These are phyloP conservation scores for Protonibea diacanthus DNA, from an alignment of 2,797 vertebrate species.

Conservation along the genomic window DNA sequence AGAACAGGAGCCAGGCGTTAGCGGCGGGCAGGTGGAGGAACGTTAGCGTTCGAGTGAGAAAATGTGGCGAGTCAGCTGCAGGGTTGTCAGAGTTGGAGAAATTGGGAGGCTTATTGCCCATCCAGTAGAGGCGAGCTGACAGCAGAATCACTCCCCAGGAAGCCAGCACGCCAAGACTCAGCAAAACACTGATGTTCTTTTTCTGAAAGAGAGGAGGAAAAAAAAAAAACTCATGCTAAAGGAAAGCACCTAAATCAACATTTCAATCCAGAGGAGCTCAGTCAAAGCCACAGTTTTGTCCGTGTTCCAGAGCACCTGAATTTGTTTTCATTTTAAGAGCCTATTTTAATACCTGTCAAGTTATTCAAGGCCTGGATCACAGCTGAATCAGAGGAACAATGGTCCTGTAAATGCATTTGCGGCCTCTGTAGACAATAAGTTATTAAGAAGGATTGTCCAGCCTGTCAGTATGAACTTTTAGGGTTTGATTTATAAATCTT, in stretches of 20 bases:
- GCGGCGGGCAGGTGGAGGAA: conserved; percentile 95
- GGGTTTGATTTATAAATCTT: conserved; percentile 30
- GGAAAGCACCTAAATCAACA: conserved; percentile 49
- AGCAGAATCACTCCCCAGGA: conserved; percentile 92
- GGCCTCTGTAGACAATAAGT: conserved; percentile 7
- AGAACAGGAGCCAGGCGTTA: conserved; percentile 96
- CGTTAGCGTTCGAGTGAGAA: conserved; percentile 91
- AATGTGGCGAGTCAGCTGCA: conserved; percentile 92
- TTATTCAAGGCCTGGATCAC: conserved; percentile 4
- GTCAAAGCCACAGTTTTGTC: conserved; percentile 29
- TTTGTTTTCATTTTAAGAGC: conserved; percentile 31
- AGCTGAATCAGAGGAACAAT: conserved; percentile 8
- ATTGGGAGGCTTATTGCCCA: conserved; percentile 98
- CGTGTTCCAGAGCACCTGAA: conserved; percentile 26
- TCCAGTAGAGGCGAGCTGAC: conserved; percentile 96
- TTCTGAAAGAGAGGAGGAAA: conserved; percentile 83
- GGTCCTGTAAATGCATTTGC: conserved; percentile 5
- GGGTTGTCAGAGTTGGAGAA: conserved; percentile 99
- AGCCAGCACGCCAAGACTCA: conserved; percentile 89
- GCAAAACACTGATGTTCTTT: conserved; percentile 88
- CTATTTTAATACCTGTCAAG: conserved; percentile 40
- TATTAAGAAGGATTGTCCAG: conserved; percentile 13
- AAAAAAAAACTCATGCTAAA: conserved; percentile 28
- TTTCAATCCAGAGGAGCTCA: conserved; percentile 13
- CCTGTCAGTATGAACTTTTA: conserved; percentile 1